Conservation (phyloP, 1,140 invertebrate genomes). For the Dendrolimus kikuchii region DNA sequence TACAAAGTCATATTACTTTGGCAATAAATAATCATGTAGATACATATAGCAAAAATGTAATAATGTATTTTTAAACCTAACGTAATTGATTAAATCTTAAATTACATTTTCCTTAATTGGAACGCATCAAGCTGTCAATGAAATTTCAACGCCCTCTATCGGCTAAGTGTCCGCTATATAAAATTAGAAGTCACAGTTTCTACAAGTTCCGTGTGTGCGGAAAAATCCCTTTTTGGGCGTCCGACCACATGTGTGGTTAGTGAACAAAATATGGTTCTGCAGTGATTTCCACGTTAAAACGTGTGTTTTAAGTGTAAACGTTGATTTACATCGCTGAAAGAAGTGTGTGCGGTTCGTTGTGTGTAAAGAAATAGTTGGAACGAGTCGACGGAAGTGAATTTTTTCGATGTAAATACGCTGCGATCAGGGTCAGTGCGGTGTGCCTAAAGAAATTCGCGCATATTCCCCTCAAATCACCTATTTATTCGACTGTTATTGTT, state of each 20-base stretch:
- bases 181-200: conserved; percentile 70
- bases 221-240: conserved; percentile 74
- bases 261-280: conserved; percentile 68
- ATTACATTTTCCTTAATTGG: conserved; percentile 19
- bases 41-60: too few relatives aligned
- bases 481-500: conserved; percentile 5
- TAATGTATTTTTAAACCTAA: too few relatives aligned
- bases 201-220: conserved; percentile 68
- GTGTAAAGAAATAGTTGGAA: conserved; percentile 54
- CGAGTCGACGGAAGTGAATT: conserved; percentile 61
- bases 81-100: neutral
- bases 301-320: conserved; percentile 37
- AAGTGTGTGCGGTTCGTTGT: conserved; percentile 37
- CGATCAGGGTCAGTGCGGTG: conserved; percentile 64
- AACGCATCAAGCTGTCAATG: conserved; percentile 30
- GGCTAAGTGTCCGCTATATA: conserved; percentile 51
- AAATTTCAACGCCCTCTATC: conserved; percentile 50
- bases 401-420: conserved; percentile 70
- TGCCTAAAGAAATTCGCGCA: conserved; percentile 50
- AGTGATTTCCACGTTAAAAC: conserved; percentile 54
- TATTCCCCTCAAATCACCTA: conserved; percentile 24
- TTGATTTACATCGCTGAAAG: conserved; percentile 42
- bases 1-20: too few relatives aligned
- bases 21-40: too few relatives aligned
- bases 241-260: conserved; percentile 72